Conservation (phyloP, 1,140 invertebrate species). For the Trialeurodes vaporariorum region DNA sequence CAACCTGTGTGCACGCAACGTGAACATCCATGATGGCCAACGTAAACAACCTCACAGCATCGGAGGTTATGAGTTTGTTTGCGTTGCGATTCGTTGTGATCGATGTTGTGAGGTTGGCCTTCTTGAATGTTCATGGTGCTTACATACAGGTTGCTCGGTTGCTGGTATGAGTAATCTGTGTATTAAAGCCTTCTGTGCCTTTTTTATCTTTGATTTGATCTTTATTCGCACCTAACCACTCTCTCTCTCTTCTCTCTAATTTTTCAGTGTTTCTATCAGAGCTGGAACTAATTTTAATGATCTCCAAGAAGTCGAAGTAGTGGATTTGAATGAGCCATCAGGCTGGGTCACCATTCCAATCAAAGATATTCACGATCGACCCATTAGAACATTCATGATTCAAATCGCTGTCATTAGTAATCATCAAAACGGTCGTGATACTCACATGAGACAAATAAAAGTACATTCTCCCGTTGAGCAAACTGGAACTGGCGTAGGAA, state of each 20-base stretch:
- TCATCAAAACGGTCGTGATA: slow-evolving; percentile 97
- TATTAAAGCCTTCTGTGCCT: too few relatives aligned
- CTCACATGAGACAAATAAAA: slow-evolving; percentile 94
- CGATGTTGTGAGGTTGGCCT: too few relatives aligned
- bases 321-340: slow-evolving; percentile 85
- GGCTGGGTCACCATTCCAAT: slow-evolving; percentile 92
- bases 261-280: slow-evolving; percentile 85
- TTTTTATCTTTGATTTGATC: too few relatives aligned
- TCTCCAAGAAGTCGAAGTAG: slow-evolving; percentile 90
- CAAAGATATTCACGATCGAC: slow-evolving; percentile 75
- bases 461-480: slow-evolving; percentile 85
- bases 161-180: too few relatives aligned
- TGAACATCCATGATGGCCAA: too few relatives aligned
- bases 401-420: slow-evolving; percentile 96
- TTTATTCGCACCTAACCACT: too few relatives aligned
- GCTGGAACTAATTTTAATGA: slow-evolving; percentile 96
- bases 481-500: slow-evolving; percentile 50
- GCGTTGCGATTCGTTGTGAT: too few relatives aligned
- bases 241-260: slow-evolving; percentile 42
- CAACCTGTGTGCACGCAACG: too few relatives aligned
- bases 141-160: too few relatives aligned
- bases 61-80: too few relatives aligned
- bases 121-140: too few relatives aligned
- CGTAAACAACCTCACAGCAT: too few relatives aligned
- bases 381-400: slow-evolving; percentile 90